Conservation (phyloP, 2,113 vertebrate species). For the Cyphomyrus discorhynchus region DNA sequence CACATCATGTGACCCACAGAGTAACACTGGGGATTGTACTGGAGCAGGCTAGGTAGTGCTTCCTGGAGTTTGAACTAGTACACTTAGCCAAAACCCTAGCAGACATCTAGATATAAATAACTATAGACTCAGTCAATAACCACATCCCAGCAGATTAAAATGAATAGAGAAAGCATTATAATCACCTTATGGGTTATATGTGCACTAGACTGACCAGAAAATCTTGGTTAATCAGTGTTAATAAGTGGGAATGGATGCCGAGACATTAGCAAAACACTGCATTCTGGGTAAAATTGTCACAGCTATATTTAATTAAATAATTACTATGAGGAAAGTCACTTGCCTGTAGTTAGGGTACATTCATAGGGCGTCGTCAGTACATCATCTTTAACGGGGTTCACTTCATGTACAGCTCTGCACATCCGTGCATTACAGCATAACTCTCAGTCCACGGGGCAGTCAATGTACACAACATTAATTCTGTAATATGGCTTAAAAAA, state of each 20-base stretch:
- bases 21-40: not conserved
- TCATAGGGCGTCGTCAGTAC: slow-evolving; percentile 39
- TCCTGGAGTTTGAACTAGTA: not conserved
- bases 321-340: slow-evolving; percentile 43
- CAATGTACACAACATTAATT: slow-evolving; percentile 42
- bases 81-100: not conserved
- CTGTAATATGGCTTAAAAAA: slow-evolving; percentile 45
- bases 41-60: not conserved
- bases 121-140: not conserved
- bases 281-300: slow-evolving; percentile 46
- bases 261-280: not conserved
- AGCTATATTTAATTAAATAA: slow-evolving; percentile 64
- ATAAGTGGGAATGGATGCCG: not conserved
- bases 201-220: not conserved
- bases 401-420: slow-evolving; percentile 25
- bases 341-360: slow-evolving; percentile 50
- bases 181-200: not conserved
- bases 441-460: slow-evolving; percentile 41
- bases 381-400: slow-evolving; percentile 40
- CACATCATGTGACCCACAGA: not conserved
- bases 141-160: not conserved
- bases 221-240: not conserved
- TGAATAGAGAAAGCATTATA: not conserved
- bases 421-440: slow-evolving; percentile 41
- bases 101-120: not conserved